phyloP scores from a whole-genome alignment of 2,797 vertebrate species.

The Setipinna tenuifilis region DNA sequence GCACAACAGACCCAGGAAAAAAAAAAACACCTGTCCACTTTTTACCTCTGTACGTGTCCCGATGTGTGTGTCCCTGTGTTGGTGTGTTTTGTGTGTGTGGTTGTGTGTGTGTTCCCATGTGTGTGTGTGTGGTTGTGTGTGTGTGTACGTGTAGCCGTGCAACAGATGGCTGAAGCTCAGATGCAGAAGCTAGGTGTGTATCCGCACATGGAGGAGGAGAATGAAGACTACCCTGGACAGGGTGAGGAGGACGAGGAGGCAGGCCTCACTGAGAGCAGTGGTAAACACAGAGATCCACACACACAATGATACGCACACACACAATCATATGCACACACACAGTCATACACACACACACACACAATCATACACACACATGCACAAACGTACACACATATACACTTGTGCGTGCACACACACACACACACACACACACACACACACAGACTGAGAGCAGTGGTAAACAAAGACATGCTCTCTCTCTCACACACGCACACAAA shows the following conservation, averaged over 20 bases:
- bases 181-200: constrained; percentile 86
- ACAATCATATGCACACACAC: background rate
- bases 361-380: background rate
- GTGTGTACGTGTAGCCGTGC: constrained; percentile 80
- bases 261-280: constrained; percentile 33
- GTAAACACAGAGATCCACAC: constrained; percentile 43
- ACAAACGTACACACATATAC: background rate
- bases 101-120: constrained; percentile 43
- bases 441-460: no score
- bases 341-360: background rate
- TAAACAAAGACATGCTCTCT: no score
- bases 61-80: constrained; percentile 51
- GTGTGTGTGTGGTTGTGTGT: constrained; percentile 50
- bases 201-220: constrained; percentile 81
- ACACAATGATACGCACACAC: background rate
- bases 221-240: constrained; percentile 69
- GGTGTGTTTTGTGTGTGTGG: background rate
- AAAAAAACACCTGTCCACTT: constrained; percentile 43
- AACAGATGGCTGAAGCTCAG: constrained; percentile 94
- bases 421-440: no score
- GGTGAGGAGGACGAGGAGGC: constrained; percentile 62
- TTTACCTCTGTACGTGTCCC: constrained; percentile 49
- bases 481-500: background rate
- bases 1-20: constrained; percentile 59
- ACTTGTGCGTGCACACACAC: background rate